Conservation (phyloP, 2,888 invertebrate genomes). For the Nesidiocoris tenuis region DNA sequence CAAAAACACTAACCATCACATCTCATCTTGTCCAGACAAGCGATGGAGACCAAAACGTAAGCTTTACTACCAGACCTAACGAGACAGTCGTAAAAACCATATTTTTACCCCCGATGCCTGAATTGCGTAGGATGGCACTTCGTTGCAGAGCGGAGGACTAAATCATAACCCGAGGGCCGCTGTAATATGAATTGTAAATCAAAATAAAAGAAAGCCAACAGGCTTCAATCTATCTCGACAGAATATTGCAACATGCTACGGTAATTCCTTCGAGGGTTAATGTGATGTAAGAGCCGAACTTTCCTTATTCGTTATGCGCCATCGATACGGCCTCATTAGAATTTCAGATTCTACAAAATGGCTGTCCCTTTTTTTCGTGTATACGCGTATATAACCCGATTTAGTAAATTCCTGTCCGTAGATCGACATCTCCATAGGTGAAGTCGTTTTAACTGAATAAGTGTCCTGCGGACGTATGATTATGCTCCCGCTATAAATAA, state of each 20-base stretch:
- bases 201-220: conserved; percentile 32
- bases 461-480: background rate
- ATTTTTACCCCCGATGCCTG: conserved; percentile 26
- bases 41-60: conserved; percentile 18
- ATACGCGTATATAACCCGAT: background rate
- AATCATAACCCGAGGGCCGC: conserved; percentile 18
- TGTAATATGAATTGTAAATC: conserved; percentile 40
- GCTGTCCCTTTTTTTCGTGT: background rate
- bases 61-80: conserved; percentile 36
- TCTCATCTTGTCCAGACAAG: background rate
- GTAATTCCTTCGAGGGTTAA: conserved; percentile 4
- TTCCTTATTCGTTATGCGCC: conserved; percentile 36
- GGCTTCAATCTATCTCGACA: background rate
- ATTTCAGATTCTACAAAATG: conserved; percentile 18
- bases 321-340: conserved; percentile 29
- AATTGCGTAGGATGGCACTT: conserved; percentile 1
- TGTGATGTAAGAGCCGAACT: conserved; percentile 36
- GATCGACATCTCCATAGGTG: background rate
- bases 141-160: conserved; percentile 31
- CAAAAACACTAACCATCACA: background rate
- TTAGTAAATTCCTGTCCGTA: background rate
- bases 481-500: background rate
- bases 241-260: background rate
- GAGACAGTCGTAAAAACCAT: conserved; percentile 35
- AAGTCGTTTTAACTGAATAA: background rate